Percentiles rank a stretch among this genome's conserved stretches.
phyloP scores from a whole-genome alignment of 2,797 vertebrate species.

The Perodicticus potto region DNA sequence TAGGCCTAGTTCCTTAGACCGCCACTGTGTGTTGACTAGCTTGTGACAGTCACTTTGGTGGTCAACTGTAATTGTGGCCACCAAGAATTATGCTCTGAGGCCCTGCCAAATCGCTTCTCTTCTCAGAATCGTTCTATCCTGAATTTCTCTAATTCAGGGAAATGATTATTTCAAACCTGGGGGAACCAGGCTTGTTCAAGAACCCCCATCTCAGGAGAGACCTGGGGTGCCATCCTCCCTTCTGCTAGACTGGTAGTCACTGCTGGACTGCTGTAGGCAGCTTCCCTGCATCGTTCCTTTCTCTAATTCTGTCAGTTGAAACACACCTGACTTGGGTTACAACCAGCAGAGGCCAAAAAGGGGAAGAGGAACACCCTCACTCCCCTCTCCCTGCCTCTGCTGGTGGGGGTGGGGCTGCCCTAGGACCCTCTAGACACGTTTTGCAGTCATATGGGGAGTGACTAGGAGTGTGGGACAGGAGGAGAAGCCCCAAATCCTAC shows the following conservation, averaged over 20 bases:
- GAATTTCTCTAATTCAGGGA: neutral
- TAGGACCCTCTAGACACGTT: neutral
- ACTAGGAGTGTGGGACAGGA: neutral
- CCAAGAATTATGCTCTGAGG: neutral
- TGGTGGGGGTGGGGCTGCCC: neutral
- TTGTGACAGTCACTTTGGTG: too few relatives aligned
- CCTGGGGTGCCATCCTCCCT: too few relatives aligned
- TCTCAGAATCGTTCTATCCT: neutral
- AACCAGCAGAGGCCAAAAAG: neutral
- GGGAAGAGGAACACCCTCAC: neutral
- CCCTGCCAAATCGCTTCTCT: neutral
- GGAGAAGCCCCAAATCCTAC: neutral
- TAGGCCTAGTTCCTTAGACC: too few relatives aligned
- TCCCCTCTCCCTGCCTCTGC: neutral
- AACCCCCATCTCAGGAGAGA: too few relatives aligned
- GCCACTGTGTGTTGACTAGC: too few relatives aligned
- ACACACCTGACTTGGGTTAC: neutral
- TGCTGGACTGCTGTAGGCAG: neutral
- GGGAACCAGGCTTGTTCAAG: neutral
- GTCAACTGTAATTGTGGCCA: neutral
- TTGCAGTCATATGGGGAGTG: neutral
- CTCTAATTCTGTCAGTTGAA: neutral
- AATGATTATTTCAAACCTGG: neutral
- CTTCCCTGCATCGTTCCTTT: neutral
- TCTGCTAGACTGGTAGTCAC: neutral